Percentiles rank a stretch among this genome's conserved stretches.
phyloP scores from a whole-genome alignment of 2,113 vertebrate species.

The Danio rerio region GRCz12tu NC_133183.1:25120501-25121000 shows the following conservation, averaged over 20 bases:
- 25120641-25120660: constrained; percentile 62
- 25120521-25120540: not conserved
- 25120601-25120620: constrained; percentile 48
- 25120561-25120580: not conserved
- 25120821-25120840: not conserved
- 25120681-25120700: constrained; percentile 72
- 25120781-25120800: constrained; percentile 74
- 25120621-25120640: constrained; percentile 41
- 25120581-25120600: constrained; percentile 44
- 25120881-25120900: too few relatives aligned
- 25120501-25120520: not conserved
- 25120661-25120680: constrained; percentile 71
- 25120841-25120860: too few relatives aligned
- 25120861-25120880: too few relatives aligned
- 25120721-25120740: constrained; percentile 63
- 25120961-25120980: too few relatives aligned
- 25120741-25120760: constrained; percentile 77
- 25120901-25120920: too few relatives aligned
- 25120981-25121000: constrained; percentile 81
- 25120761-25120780: constrained; percentile 62
- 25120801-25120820: not conserved
- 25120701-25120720: constrained; percentile 73
- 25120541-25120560: not conserved
- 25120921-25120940: too few relatives aligned
- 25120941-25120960: too few relatives aligned